Conservation (phyloP, 2,888 invertebrate species). For the Acanthacorydalis orientalis region DNA sequence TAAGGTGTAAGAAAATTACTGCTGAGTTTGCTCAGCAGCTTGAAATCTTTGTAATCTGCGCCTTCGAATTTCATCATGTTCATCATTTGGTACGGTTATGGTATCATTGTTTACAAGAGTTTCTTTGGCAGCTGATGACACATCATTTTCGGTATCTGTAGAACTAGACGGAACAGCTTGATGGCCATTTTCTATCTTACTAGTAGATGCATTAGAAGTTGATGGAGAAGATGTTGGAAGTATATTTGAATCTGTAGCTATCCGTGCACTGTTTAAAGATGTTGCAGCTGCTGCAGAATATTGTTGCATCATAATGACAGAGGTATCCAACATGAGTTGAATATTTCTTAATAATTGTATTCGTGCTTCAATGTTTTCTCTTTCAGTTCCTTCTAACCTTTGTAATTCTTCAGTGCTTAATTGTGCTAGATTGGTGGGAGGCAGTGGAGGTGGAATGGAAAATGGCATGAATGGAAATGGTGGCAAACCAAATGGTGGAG, state of each 20-base stretch:
- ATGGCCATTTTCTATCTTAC: background rate
- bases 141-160: background rate
- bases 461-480: conserved; percentile 35
- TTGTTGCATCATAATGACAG: conserved; percentile 86
- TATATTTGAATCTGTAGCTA: background rate
- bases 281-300: conserved; percentile 54
- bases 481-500: conserved; percentile 34
- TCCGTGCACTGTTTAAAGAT: background rate
- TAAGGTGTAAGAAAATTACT: background rate
- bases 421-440: conserved; percentile 55
- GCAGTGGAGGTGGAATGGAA: conserved; percentile 55
- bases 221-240: background rate
- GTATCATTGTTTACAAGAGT: background rate
- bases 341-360: conserved; percentile 62
- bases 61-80: conserved; percentile 53
- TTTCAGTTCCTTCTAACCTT: conserved; percentile 76
- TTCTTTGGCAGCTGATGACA: background rate
- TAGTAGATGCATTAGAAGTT: background rate
- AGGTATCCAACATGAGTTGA: conserved; percentile 77
- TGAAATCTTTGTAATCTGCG: conserved; percentile 59
- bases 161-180: background rate
- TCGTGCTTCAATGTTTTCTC: conserved; percentile 78
- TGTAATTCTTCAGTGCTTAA: conserved; percentile 71
- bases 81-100: conserved; percentile 12
- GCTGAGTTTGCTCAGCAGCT: conserved; percentile 7